phyloP scores from a whole-genome alignment of 2,797 vertebrate species.

The Pipistrellus kuhlii region DNA sequence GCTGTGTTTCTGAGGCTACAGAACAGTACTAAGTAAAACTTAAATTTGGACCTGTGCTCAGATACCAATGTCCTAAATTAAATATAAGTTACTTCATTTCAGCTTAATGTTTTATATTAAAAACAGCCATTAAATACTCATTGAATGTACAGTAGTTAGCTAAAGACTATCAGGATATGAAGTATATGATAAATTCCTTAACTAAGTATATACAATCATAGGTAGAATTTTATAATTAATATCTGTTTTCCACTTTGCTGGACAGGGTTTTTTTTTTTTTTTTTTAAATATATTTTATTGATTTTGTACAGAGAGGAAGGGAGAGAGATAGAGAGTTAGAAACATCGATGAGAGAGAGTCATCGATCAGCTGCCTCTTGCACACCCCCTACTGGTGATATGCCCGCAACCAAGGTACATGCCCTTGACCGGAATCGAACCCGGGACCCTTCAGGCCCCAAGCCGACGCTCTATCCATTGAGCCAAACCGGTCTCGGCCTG shows the following conservation, averaged over 20 bases:
- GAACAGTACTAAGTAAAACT: neutral
- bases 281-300: too few relatives aligned
- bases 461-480: too few relatives aligned
- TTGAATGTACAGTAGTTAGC: neutral
- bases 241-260: neutral
- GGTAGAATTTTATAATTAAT: neutral
- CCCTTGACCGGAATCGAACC: too few relatives aligned
- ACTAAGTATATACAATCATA: neutral
- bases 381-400: too few relatives aligned
- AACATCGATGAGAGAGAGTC: too few relatives aligned
- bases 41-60: neutral
- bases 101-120: slow-evolving; percentile 27
- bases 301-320: too few relatives aligned
- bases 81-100: slow-evolving; percentile 28
- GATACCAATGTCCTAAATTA: neutral
- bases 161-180: neutral
- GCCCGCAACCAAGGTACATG: too few relatives aligned
- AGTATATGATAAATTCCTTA: neutral
- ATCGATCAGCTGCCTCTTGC: too few relatives aligned
- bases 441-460: too few relatives aligned
- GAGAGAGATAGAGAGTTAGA: too few relatives aligned
- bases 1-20: neutral
- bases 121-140: neutral
- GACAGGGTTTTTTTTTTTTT: neutral
- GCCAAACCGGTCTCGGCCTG: too few relatives aligned